Base-by-base conservation (phyloP, 2,113 vertebrate genomes). In the Tonatia bakeri region DNA sequence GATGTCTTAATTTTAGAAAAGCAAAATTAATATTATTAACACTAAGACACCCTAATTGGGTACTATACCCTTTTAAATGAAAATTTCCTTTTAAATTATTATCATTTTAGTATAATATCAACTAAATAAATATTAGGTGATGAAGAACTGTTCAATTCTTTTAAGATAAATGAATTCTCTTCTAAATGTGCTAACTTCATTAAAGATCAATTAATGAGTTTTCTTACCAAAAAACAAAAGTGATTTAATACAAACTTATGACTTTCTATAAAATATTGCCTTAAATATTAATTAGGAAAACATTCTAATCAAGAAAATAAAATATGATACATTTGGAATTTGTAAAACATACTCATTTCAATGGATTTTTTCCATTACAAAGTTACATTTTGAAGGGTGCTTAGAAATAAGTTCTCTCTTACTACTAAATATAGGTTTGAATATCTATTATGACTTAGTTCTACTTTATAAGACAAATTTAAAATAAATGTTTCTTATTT, bases 1-100 rank as follows among this genome's bases (percentile, higher is more conserved):
- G 19, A 64, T 93, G 28, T 13, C 40, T 87, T 96, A 87, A 79
- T 86, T 85, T 87, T 94, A 96, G 43, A 94, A 90, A 85, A 56
- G 81, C 40, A 1, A 22, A 92, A 61, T 94, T 96, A 73, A 95
- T 93, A 94, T 91, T 2, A 85, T 16, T 80, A 93, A 92, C 82
- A 54, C 36, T 65, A 15, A 87, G 45, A 9, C 33, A 84, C 54
- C 47, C 50, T 94, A 91, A 94, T 65, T 90, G 33, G 54, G 79
- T 79, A 38, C 33, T 91, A 15, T 59, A 59, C 28, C 13, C 36
- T 91, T 87, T 95, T 47, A 75, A 94, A 79, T 88, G 36, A 85
- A 83, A 81, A 61, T 92, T 15, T 94, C 16, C 69, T 82, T 72
- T 90, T 87, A 82, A 93, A 90, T 75, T 76, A 81, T 81, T 96